These are phyloP conservation scores for Apistogramma diplotaenia DNA, from an alignment of 2,113 vertebrate species.

Conservation along the genomic window DNA sequence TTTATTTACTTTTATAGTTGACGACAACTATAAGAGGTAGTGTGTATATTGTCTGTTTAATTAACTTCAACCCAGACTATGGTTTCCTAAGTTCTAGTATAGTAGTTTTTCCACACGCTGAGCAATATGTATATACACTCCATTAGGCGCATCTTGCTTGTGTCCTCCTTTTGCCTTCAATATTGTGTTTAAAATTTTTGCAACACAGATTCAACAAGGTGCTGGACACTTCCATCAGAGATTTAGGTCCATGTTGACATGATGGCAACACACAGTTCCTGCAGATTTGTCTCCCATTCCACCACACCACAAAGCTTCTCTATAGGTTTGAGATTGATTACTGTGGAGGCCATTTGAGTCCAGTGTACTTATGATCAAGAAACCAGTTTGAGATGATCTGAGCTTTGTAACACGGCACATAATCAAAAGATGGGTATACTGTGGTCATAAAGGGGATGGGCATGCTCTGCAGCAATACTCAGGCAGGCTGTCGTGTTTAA, in stretches of 20 bases:
- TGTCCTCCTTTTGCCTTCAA: neutral
- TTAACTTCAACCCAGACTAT: neutral
- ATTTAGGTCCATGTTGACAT: neutral
- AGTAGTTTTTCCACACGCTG: neutral
- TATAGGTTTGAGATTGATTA: neutral
- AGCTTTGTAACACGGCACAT: neutral
- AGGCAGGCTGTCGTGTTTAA: neutral
- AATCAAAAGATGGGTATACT: neutral
- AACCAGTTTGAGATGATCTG: neutral
- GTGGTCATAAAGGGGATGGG: neutral
- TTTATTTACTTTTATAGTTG: neutral
- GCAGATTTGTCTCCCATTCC: neutral
- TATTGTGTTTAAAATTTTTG: neutral
- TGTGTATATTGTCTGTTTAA: neutral
- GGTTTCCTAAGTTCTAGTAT: neutral
- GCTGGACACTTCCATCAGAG: neutral
- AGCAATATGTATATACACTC: neutral
- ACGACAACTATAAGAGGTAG: neutral
- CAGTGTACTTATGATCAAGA: neutral
- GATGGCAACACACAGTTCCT: neutral
- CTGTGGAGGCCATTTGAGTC: neutral
- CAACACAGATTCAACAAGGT: neutral
- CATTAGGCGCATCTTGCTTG: neutral
- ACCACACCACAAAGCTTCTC: neutral
- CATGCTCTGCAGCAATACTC: neutral